A percentile compares a stretch with the other conserved stretches of the same genome.
These are phyloP conservation scores for Carcina quercana DNA, from an alignment of 2,888 invertebrate genomes.

Conservation along the genomic window DNA sequence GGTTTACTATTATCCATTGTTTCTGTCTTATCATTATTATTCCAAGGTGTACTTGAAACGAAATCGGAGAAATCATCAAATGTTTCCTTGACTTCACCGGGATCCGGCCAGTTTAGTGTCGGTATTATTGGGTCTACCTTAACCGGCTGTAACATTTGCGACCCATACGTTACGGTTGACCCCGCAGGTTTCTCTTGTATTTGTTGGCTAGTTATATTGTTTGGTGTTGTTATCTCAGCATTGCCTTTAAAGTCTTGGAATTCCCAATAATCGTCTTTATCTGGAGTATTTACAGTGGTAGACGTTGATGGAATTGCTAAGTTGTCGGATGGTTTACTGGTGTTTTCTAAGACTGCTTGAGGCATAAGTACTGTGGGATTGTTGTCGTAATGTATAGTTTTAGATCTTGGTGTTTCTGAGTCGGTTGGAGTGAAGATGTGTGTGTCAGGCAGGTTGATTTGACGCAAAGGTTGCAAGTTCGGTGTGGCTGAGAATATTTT, in stretches of 20 bases:
- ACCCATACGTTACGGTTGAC: constrained; percentile 30
- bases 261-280: constrained; percentile 52
- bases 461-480: constrained; percentile 56
- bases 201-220: constrained; percentile 13
- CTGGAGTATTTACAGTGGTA: constrained; percentile 10
- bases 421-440: constrained; percentile 70
- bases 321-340: constrained; percentile 13
- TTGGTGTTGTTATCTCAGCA: constrained; percentile 13
- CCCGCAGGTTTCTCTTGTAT: constrained; percentile 16
- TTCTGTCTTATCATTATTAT: constrained; percentile 26
- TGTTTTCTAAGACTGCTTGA: constrained; percentile 26
- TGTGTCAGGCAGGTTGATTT: constrained; percentile 66
- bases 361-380: constrained; percentile 41
- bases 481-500: constrained; percentile 55
- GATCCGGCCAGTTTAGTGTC: constrained; percentile 67
- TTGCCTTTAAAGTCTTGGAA: constrained; percentile 58
- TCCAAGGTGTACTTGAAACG: constrained; percentile 36
- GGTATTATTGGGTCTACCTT: constrained; percentile 56
- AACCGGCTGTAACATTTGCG: constrained; percentile 57
- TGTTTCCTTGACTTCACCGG: constrained; percentile 61
- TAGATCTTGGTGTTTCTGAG: constrained; percentile 66
- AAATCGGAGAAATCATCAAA: constrained; percentile 65
- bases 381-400: constrained; percentile 63
- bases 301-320: constrained; percentile 7
- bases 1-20: constrained; percentile 13